Percentiles rank a stretch among this genome's conserved stretches.
Conservation (phyloP, 2,113 vertebrate species). For the Trogon melanurus region DNA sequence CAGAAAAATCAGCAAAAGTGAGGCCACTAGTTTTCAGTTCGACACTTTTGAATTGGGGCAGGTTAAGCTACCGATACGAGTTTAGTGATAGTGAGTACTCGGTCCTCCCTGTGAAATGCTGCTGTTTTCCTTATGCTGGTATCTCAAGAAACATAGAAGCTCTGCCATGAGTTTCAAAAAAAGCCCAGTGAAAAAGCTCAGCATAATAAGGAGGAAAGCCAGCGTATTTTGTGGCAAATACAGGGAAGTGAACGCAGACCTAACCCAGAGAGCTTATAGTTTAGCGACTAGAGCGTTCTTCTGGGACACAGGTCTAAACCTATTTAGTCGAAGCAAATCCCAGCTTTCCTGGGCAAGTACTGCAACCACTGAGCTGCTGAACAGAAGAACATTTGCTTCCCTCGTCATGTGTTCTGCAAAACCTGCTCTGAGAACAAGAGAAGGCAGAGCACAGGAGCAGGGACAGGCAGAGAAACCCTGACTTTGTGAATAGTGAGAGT, state of each 20-base stretch:
- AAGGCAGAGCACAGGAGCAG: not conserved
- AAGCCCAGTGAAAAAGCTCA: not conserved
- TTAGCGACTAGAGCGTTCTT: not conserved
- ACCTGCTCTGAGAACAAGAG: not conserved
- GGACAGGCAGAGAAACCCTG: not conserved
- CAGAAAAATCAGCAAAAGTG: not conserved
- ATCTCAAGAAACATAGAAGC: not conserved
- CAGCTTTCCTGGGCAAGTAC: not conserved
- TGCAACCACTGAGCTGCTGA: not conserved
- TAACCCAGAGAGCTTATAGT: not conserved
- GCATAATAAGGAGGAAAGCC: not conserved
- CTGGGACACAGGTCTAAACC: not conserved
- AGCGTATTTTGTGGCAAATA: not conserved
- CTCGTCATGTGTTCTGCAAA: not conserved
- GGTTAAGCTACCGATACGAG: rapidly evolving
- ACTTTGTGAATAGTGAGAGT: not conserved
- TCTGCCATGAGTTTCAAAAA: not conserved
- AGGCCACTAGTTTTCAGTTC: not conserved
- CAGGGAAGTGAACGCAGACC: not conserved
- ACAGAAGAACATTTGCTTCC: not conserved
- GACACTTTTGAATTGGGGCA: not conserved
- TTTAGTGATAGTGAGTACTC: rapidly evolving
- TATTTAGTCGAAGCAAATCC: not conserved
- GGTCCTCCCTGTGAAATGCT: not conserved
- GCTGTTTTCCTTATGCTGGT: not conserved